Evolutionary conservation across 1,140 invertebrate species (phyloP).

Genomic region (Zaprionus tsacasi): DNA sequence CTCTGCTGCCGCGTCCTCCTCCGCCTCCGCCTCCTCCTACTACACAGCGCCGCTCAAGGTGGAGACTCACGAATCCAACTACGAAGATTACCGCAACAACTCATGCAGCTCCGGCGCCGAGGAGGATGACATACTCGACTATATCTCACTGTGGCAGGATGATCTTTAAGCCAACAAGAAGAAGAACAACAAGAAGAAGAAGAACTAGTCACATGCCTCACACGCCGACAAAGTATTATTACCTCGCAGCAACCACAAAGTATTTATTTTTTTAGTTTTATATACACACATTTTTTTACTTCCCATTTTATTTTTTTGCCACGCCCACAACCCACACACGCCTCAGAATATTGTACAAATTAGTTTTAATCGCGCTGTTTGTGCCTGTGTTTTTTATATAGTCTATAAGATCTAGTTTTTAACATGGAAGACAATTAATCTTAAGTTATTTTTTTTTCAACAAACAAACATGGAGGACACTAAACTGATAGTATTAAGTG

Average conservation of each 20-base stretch:
- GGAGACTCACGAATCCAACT: conserved; percentile 36
- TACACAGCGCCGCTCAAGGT: conserved; percentile 32
- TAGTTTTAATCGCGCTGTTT: conserved; percentile 57
- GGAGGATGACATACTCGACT: conserved; percentile 96
- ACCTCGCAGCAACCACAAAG: conserved; percentile 64
- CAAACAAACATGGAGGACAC: conserved; percentile 70
- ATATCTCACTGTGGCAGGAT: conserved; percentile 94
- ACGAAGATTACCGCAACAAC: conserved; percentile 73
- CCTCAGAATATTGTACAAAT: conserved; percentile 59
- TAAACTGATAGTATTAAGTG: conserved; percentile 64
- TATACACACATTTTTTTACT: conserved; percentile 22
- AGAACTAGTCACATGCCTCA: conserved; percentile 55
- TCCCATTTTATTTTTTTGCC: conserved; percentile 32
- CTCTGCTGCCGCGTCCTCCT: neutral
- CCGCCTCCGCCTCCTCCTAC: neutral
- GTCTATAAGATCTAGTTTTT: conserved; percentile 51
- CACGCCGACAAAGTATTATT: conserved; percentile 73
- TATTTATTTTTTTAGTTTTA: conserved; percentile 57
- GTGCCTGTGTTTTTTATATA: conserved; percentile 70
- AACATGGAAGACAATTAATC: conserved; percentile 78
- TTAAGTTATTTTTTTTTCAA: conserved; percentile 58
- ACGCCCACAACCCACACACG: neutral
- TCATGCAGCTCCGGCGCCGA: conserved; percentile 86
- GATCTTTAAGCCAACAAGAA: conserved; percentile 42
- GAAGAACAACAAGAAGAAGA: too few species aligned